Evolutionary conservation across 2,113 vertebrate genomes (phyloP).

Genomic region (Rallus limicola): DNA sequence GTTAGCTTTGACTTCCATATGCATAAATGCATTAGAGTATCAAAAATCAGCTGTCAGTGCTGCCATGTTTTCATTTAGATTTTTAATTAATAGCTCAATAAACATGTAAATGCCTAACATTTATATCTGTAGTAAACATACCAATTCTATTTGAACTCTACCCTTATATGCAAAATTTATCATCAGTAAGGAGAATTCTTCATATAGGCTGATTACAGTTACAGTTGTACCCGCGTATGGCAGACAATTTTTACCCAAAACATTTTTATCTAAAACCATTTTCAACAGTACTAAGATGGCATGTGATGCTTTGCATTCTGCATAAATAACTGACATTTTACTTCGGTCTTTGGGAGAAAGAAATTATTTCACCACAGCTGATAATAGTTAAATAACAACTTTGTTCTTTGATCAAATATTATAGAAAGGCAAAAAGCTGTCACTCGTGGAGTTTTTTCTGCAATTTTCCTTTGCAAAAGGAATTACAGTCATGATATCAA

Average conservation of each 20-base stretch:
- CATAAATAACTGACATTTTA: background rate
- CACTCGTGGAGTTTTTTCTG: too few relatives aligned
- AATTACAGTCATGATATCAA: background rate
- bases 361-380: background rate
- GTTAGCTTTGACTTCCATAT: background rate
- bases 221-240: background rate
- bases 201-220: background rate
- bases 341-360: background rate
- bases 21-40: background rate
- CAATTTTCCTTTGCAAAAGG: background rate
- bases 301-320: background rate
- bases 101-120: background rate
- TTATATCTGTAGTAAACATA: background rate
- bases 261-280: background rate
- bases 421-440: too few relatives aligned
- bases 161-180: background rate
- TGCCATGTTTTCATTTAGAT: background rate
- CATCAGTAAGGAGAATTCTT: background rate
- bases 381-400: background rate
- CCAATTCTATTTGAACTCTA: background rate
- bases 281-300: background rate
- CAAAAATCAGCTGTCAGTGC: background rate
- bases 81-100: conserved; percentile 4
- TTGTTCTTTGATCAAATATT: background rate
- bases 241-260: background rate